Conservation (phyloP, 2,797 vertebrate genomes). For the Champsocephalus gunnari region DNA sequence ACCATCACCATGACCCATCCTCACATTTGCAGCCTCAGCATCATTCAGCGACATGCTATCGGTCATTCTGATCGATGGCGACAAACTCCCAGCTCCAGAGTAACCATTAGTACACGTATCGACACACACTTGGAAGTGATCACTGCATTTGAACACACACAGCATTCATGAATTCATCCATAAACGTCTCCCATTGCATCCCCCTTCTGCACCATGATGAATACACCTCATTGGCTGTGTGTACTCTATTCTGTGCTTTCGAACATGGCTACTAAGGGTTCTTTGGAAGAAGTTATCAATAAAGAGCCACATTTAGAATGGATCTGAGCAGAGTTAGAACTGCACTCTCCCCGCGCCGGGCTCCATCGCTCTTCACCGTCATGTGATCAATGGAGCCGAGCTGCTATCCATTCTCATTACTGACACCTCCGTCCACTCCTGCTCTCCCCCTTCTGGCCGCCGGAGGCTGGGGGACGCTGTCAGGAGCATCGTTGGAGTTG, state of each 20-base stretch:
- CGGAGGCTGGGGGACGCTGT: slow-evolving; percentile 45
- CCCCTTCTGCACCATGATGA: slow-evolving; percentile 47
- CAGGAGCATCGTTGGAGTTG: slow-evolving; percentile 26
- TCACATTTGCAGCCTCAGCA: slow-evolving; percentile 33
- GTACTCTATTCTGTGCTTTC: slow-evolving; percentile 31
- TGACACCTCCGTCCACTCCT: slow-evolving; percentile 52
- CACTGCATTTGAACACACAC: slow-evolving; percentile 13
- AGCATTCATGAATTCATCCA: slow-evolving; percentile 44
- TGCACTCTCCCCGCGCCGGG: slow-evolving; percentile 38
- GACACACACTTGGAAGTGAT: slow-evolving; percentile 58
- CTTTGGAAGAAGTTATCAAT: slow-evolving; percentile 75
- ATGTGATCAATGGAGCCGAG: slow-evolving; percentile 74
- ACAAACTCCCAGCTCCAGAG: slow-evolving; percentile 43
- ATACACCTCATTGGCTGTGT: slow-evolving; percentile 42
- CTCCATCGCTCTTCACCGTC: slow-evolving; percentile 68
- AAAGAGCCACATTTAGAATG: slow-evolving; percentile 81
- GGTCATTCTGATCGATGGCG: slow-evolving; percentile 62
- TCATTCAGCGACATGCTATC: slow-evolving; percentile 33
- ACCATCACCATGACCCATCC: slow-evolving; percentile 28
- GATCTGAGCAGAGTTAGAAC: slow-evolving; percentile 76
- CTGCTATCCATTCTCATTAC: slow-evolving; percentile 81
- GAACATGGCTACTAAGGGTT: slow-evolving; percentile 35
- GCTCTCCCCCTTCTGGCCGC: slow-evolving; percentile 41
- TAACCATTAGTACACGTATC: slow-evolving; percentile 61
- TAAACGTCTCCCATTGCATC: slow-evolving; percentile 59